Evolutionary conservation across 2,797 vertebrate genomes (phyloP), one percentile per base, ranked within the genome.

Genomic region (Ctenopoma multispine): DNA sequence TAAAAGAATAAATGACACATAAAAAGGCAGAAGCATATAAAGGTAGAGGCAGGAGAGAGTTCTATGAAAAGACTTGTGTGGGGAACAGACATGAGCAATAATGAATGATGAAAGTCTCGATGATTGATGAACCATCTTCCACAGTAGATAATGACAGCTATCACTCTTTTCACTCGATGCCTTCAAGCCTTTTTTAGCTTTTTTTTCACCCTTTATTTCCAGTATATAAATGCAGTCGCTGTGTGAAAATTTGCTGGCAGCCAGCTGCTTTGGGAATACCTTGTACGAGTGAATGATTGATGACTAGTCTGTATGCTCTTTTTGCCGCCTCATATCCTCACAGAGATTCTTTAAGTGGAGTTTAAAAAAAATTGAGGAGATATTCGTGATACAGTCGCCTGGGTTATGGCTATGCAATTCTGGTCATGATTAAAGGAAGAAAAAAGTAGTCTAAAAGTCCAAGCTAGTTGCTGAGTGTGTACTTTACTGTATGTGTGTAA

Each of bases 41-140:
- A 69, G 15, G 9, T 69, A 76, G 12, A 65, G 38, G 59, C 56
- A 36, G 58, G 58, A 57, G 7, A 73, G 9, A 73, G 46, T n/a
- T 70, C 49, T 44, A 73, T 63, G 41, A 75, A 82, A 83, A 73
- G 67, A 24, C 36, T 46, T 50, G 68, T 73, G 78, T 58, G 77
- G 60, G 70, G 54, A 81, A 70, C 46, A 63, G 77, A 54, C 58
- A 6, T 9, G 62, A 75, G 74, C 67, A 84, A 76, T 79, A 68
- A 85, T 60, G 66, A 75, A 57, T 67, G 78, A 86, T 74, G 68
- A 75, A 84, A 80, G 72, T 77, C 53, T 34, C 3, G 10, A 29
- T 85, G 85, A 91, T 82, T 75, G 84, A 87, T 87, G 81, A 72
- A 68, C 85, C 83, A 70, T 80, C 75, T 64, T 75, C 49, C 58